Evolutionary conservation across 1,140 invertebrate species (phyloP).

Genomic region (Drosophila nebulosa): DNA sequence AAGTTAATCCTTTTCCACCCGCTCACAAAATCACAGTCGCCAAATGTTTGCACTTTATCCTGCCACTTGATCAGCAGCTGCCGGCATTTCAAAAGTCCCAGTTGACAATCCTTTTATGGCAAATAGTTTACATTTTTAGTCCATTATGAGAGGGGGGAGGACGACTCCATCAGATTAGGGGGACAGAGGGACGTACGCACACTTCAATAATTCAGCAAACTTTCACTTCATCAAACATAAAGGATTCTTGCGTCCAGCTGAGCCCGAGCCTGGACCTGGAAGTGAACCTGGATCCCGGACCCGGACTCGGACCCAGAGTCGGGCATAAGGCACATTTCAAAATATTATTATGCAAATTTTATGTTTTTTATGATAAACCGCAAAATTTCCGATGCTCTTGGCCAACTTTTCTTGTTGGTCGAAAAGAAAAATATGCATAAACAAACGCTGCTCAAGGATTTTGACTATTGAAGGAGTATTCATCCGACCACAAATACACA

Average conservation of each 20-base stretch:
- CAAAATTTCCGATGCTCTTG: constrained; percentile 60
- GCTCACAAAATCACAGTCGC: constrained; percentile 51
- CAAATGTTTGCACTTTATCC: constrained; percentile 70
- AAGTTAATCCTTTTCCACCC: constrained; percentile 66
- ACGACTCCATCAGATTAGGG: background rate
- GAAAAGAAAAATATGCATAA: constrained; percentile 45
- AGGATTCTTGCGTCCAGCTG: constrained; percentile 55
- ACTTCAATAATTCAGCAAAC: constrained; percentile 70
- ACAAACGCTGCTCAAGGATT: constrained; percentile 38
- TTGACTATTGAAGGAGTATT: constrained; percentile 8
- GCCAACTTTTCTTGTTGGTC: constrained; percentile 4
- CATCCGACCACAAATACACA: background rate
- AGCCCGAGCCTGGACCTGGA: constrained; percentile 2
- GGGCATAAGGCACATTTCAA: constrained; percentile 45
- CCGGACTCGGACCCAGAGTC: background rate
- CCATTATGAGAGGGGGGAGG: constrained; percentile 30
- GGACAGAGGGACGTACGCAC: background rate
- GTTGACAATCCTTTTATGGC: constrained; percentile 40
- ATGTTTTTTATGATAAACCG: constrained; percentile 77
- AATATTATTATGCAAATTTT: constrained; percentile 79
- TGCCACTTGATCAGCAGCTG: constrained; percentile 71
- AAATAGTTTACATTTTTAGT: constrained; percentile 47
- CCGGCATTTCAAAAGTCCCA: constrained; percentile 46
- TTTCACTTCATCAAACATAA: constrained; percentile 69
- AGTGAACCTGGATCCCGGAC: background rate